Conservation (phyloP, 2,888 invertebrate species). For the Chouioia cunea region DNA sequence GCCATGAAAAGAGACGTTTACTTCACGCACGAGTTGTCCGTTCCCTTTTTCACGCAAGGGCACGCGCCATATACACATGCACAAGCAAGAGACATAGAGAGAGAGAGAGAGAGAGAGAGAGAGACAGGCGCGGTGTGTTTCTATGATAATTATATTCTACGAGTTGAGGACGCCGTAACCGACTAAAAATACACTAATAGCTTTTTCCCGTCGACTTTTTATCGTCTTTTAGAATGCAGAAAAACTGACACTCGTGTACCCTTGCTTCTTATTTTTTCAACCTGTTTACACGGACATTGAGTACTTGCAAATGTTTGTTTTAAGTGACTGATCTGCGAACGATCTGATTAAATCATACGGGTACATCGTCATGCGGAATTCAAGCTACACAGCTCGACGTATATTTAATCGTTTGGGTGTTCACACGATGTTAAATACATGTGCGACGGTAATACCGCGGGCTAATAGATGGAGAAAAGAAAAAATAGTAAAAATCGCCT, state of each 20-base stretch:
- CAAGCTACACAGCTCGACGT: background rate
- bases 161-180: background rate
- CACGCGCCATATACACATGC: background rate
- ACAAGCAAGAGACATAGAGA: background rate
- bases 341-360: background rate
- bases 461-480: constrained; percentile 3
- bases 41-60: constrained; percentile 25
- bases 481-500: background rate
- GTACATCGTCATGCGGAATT: constrained; percentile 1
- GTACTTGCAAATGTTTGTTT: too few relatives aligned
- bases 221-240: background rate
- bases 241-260: constrained; percentile 7
- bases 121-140: too few relatives aligned
- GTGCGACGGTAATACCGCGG: background rate
- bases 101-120: too few relatives aligned
- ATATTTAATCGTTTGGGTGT: constrained; percentile 29
- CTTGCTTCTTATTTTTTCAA: constrained; percentile 7
- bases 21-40: constrained; percentile 46
- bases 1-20: background rate
- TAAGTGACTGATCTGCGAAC: background rate
- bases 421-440: constrained; percentile 30
- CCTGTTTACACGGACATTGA: too few relatives aligned
- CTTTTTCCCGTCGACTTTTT: too few relatives aligned
- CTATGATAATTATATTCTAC: background rate
- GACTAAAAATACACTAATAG: too few relatives aligned